Conservation (phyloP, 2,888 invertebrate genomes). For the Diplolepis rosae region DNA sequence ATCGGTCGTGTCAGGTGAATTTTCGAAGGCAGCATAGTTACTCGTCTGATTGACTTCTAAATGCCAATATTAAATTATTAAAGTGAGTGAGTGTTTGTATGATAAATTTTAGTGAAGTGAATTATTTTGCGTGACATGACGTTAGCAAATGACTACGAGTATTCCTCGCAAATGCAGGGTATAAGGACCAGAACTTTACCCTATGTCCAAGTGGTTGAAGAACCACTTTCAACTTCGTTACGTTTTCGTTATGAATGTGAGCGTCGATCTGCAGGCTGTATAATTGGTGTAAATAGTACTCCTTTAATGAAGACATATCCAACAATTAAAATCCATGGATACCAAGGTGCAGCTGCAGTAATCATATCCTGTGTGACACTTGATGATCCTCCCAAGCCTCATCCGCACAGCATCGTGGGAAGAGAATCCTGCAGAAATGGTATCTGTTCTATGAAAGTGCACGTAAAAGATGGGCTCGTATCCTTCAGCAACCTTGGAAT, state of each 20-base stretch:
- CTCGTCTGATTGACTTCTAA: too few species aligned
- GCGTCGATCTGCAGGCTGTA: conserved; percentile 78
- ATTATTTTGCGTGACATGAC: background rate
- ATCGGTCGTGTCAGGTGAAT: too few species aligned
- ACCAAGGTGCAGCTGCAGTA: conserved; percentile 76
- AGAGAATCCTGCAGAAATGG: conserved; percentile 78
- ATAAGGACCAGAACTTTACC: conserved; percentile 38
- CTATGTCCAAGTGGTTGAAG: conserved; percentile 76
- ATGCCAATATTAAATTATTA: too few species aligned
- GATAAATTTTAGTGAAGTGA: too few species aligned
- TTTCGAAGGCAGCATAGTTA: too few species aligned
- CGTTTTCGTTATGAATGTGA: conserved; percentile 80
- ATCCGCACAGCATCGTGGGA: conserved; percentile 79
- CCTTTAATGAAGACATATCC: conserved; percentile 78
- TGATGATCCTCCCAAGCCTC: conserved; percentile 76
- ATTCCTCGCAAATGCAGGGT: background rate
- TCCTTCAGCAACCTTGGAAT: conserved; percentile 78
- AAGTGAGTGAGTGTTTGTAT: too few species aligned
- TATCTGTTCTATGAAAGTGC: conserved; percentile 75
- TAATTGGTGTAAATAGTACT: conserved; percentile 77
- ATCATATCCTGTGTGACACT: conserved; percentile 80
- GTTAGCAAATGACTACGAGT: background rate
- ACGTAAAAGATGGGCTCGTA: conserved; percentile 70
- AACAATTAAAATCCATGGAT: conserved; percentile 75
- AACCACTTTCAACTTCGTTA: conserved; percentile 77